phyloP scores from a whole-genome alignment of 1,140 invertebrate species.

The Drosophila elegans region DNA sequence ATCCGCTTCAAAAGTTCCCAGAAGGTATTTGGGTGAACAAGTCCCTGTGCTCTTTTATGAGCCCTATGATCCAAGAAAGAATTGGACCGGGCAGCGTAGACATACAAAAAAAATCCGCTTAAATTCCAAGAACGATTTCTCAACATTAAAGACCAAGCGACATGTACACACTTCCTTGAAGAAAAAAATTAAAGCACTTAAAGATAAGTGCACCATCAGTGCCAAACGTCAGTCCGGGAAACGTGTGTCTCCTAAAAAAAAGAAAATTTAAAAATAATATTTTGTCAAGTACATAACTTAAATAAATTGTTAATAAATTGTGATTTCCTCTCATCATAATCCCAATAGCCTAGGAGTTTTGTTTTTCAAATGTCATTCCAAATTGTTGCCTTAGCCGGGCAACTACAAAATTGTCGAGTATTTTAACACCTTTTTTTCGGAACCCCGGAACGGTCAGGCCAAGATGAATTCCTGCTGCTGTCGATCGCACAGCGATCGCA shows the following conservation, averaged over 20 bases:
- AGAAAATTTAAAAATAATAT: neutral
- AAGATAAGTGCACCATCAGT: neutral
- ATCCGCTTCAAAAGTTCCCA: neutral
- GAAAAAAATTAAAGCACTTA: neutral
- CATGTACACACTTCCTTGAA: neutral
- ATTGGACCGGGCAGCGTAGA: constrained; percentile 25
- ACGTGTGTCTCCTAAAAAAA: neutral
- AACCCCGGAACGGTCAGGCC: constrained; percentile 16
- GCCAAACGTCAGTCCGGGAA: neutral
- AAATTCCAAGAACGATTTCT: neutral
- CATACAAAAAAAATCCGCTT: constrained; percentile 12
- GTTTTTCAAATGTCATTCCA: neutral
- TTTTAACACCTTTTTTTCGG: constrained; percentile 3
- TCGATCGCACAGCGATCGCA: constrained; percentile 12
- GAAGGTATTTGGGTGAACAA: constrained; percentile 4
- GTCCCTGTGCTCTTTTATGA: constrained; percentile 24
- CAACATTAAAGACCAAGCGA: neutral
- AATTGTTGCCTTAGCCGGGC: neutral
- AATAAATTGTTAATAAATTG: neutral
- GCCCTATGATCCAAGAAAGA: constrained; percentile 20
- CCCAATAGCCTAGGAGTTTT: neutral
- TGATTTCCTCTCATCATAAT: too few species aligned
- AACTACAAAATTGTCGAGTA: neutral
- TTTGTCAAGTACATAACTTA: neutral
- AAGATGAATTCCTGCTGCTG: constrained; percentile 20